Base-by-base conservation (phyloP, 2,797 vertebrate genomes). In the Sciurus carolinensis region DNA sequence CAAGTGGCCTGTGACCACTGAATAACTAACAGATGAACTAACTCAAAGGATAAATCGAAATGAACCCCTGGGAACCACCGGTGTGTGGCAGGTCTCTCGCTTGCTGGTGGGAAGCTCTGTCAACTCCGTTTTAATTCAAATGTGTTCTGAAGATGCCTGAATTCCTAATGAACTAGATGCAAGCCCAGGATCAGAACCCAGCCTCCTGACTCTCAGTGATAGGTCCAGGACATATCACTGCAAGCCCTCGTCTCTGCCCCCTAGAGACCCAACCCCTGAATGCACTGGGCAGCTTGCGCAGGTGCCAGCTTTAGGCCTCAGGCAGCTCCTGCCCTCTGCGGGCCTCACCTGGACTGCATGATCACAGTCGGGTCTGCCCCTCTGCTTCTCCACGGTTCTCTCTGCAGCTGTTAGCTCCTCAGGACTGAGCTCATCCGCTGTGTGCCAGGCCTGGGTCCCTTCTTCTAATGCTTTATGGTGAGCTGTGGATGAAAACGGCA, bases 1-100 rank as follows among this genome's bases (percentile, higher is more conserved):
- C 71, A 15, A 22, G 57, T 47, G 67, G 7, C 11, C 30, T 30
- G 80, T 92, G 88, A 83, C 59, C 62, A 67, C 62, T 30, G n/a
- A 39, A 44, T 33, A 28, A 39, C 30, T 59, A 75, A 77, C 7
- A 2, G 92, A 15, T 30, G 22, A 72, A 39, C 62, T 57, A 71
- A 20, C 52, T 54, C n/a, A 50, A 5, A 1, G n/a, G 64, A 22
- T 14, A 81, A 59, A 81, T 71, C 81, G 47, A 26, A 87, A 11
- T 33, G 59, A 54, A 30, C 57, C 76, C 14, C 72, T 0, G 28
- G 24, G 36, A 36, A 1, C 28, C n/a, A 0, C 57, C 14, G 54
- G 14, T 4, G 7, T 0, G 0, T 0, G 42, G 36, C 47, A 2
- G n/a, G 14, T 20, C 22, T 59, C 3, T 14, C 6, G 9, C 18